These are phyloP conservation scores for Philopedon plagiatum DNA, from an alignment of 2,888 invertebrate genomes.

Conservation along the genomic window DNA sequence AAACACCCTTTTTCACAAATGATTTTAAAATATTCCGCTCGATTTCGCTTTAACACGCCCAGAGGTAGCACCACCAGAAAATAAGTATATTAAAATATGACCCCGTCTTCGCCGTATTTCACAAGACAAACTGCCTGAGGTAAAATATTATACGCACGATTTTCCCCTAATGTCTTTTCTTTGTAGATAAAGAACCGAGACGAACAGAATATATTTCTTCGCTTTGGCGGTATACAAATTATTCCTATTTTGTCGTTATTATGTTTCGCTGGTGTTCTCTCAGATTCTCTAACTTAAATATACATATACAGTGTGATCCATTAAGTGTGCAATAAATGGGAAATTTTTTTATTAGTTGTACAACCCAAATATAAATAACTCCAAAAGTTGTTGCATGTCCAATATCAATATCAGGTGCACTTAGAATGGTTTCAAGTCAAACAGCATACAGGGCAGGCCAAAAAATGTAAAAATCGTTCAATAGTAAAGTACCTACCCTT, in stretches of 20 bases:
- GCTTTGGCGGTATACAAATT: neutral
- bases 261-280: neutral
- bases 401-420: no score
- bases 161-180: neutral
- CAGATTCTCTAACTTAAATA: neutral
- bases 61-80: no score
- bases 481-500: no score
- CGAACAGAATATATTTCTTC: neutral
- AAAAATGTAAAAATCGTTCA: no score
- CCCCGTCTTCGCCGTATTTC: neutral
- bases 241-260: neutral
- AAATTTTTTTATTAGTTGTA: neutral
- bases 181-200: constrained; percentile 4
- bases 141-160: constrained; percentile 10
- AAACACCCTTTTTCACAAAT: no score
- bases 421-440: no score
- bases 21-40: no score
- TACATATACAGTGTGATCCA: neutral
- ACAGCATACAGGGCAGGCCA: no score
- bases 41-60: no score
- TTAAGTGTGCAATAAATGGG: neutral
- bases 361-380: neutral
- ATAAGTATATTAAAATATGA: neutral
- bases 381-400: no score
- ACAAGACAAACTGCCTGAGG: neutral